phyloP scores from a whole-genome alignment of 2,113 vertebrate species.

The Pseudopodoces humilis region DNA sequence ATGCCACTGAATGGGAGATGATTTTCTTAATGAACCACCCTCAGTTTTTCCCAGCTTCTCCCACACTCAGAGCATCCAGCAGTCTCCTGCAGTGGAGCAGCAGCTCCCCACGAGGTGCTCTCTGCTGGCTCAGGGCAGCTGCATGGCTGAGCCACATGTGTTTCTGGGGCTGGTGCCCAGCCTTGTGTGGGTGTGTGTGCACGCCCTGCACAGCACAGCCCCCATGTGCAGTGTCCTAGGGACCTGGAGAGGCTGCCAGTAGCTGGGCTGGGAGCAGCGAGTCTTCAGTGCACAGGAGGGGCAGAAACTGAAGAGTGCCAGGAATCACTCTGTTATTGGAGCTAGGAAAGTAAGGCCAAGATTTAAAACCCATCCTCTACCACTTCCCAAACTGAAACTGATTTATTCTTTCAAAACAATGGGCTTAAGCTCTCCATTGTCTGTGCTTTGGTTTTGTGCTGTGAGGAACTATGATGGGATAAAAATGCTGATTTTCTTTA shows the following conservation, averaged over 20 bases:
- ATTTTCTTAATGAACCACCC: background rate
- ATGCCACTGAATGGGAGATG: background rate
- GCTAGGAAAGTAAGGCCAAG: background rate
- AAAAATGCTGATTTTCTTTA: slow-evolving; percentile 3
- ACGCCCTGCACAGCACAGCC: background rate
- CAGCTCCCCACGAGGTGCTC: rapidly evolving
- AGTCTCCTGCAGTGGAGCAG: background rate
- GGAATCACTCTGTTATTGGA: background rate
- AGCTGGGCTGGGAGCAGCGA: background rate
- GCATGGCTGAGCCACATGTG: background rate
- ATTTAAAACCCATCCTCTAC: background rate
- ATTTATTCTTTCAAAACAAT: slow-evolving; percentile 37
- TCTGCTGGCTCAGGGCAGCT: background rate
- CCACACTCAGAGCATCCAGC: background rate
- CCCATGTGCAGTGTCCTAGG: background rate
- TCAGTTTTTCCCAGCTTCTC: background rate
- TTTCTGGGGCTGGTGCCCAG: background rate
- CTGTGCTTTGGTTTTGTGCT: background rate
- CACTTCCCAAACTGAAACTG: background rate
- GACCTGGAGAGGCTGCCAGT: background rate
- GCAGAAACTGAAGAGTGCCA: background rate
- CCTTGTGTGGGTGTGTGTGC: background rate
- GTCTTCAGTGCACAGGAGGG: background rate
- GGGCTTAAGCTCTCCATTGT: background rate
- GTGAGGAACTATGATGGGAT: background rate